Evolutionary conservation across 2,888 invertebrate species (phyloP).

Genomic region (Eilema caniola): DNA sequence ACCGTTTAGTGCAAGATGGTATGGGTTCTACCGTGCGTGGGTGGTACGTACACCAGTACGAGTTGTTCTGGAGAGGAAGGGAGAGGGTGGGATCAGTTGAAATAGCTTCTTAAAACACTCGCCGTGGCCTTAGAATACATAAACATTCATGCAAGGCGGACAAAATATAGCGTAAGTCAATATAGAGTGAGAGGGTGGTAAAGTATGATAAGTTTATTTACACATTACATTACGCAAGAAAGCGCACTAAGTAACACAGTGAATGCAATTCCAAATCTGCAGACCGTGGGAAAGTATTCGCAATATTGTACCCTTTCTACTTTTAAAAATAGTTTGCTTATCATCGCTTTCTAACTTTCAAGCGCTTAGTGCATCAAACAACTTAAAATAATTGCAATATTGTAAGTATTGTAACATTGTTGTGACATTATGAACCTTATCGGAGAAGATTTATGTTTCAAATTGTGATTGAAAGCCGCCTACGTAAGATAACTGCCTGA

Average conservation of each 20-base stretch:
- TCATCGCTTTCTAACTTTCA: slow-evolving; percentile 52
- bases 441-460: slow-evolving; percentile 37
- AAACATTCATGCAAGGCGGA: neutral
- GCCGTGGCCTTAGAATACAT: no score
- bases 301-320: slow-evolving; percentile 23
- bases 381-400: slow-evolving; percentile 28
- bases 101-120: no score
- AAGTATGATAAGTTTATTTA: neutral
- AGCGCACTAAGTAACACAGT: neutral
- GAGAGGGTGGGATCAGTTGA: no score
- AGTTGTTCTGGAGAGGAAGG: no score
- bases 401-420: slow-evolving; percentile 20
- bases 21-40: no score
- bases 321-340: slow-evolving; percentile 20
- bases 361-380: slow-evolving; percentile 32
- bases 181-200: neutral
- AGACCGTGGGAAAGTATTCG: slow-evolving; percentile 29
- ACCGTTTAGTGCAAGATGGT: no score
- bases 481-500: slow-evolving; percentile 28
- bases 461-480: slow-evolving; percentile 37
- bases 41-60: no score
- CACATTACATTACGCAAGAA: slow-evolving; percentile 1
- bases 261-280: slow-evolving; percentile 11
- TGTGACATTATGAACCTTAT: slow-evolving; percentile 42
- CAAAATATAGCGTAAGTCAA: no score